Evolutionary conservation across 2,888 invertebrate species (phyloP).

Genomic region (Drosophila gaucha): DNA sequence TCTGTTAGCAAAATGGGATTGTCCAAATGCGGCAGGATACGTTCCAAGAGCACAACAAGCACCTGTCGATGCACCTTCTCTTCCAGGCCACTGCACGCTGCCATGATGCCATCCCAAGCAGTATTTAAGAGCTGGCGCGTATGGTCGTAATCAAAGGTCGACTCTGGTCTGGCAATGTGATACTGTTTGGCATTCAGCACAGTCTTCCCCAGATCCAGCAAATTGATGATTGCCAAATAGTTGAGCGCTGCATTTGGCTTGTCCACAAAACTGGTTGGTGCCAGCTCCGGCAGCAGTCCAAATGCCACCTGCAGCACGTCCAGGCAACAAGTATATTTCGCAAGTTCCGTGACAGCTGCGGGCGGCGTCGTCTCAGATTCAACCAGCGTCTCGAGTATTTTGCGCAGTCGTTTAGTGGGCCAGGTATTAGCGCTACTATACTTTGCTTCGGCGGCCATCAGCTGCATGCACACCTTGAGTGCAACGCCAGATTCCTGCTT

Average conservation of each 20-base stretch:
- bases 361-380: slow-evolving; percentile 87
- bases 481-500: slow-evolving; percentile 86
- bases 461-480: slow-evolving; percentile 89
- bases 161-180: slow-evolving; percentile 71
- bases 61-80: slow-evolving; percentile 90
- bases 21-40: slow-evolving; percentile 91
- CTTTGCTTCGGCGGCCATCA: slow-evolving; percentile 90
- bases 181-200: slow-evolving; percentile 74
- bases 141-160: slow-evolving; percentile 85
- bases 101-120: slow-evolving; percentile 88
- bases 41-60: slow-evolving; percentile 92
- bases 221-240: slow-evolving; percentile 88
- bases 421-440: slow-evolving; percentile 84
- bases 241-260: slow-evolving; percentile 86
- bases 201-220: slow-evolving; percentile 84
- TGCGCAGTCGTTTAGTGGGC: slow-evolving; percentile 88
- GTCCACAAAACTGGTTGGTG: slow-evolving; percentile 86
- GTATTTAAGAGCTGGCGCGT: slow-evolving; percentile 88
- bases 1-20: slow-evolving; percentile 94
- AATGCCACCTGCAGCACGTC: slow-evolving; percentile 92
- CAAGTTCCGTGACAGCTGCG: slow-evolving; percentile 88
- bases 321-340: slow-evolving; percentile 90
- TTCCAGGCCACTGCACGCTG: slow-evolving; percentile 87
- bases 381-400: slow-evolving; percentile 88
- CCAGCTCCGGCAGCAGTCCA: slow-evolving; percentile 87